Percentiles rank a stretch among this genome's conserved stretches.
Evolutionary conservation across 2,113 vertebrate species (phyloP).

Genomic region (Mormyrus lacerda): DNA sequence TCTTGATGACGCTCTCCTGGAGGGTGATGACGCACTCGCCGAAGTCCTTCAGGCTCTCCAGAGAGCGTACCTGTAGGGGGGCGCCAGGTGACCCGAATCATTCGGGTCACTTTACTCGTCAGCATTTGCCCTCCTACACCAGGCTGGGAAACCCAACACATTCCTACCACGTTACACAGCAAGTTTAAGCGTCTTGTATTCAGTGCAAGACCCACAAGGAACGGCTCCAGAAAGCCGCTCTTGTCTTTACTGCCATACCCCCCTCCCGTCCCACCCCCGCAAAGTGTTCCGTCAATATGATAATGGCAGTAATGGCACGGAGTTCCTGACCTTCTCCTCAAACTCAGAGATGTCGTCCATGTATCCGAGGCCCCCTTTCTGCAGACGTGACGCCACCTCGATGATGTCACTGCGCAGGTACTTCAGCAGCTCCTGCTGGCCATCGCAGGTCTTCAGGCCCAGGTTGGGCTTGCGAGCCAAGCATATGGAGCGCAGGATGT

Average conservation of each 20-base stretch:
- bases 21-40: slow-evolving; percentile 85
- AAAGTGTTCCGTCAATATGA: neutral
- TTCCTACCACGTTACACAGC: neutral
- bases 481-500: slow-evolving; percentile 84
- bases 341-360: slow-evolving; percentile 77
- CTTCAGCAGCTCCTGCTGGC: slow-evolving; percentile 79
- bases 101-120: neutral
- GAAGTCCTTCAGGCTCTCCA: slow-evolving; percentile 85
- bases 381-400: slow-evolving; percentile 84
- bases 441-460: slow-evolving; percentile 80
- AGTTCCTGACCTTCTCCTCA: slow-evolving; percentile 70
- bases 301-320: neutral
- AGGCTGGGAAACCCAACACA: neutral
- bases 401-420: slow-evolving; percentile 87
- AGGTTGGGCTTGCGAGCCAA: slow-evolving; percentile 76
- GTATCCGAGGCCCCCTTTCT: slow-evolving; percentile 92
- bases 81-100: neutral
- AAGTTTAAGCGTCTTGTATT: neutral
- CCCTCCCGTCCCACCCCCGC: neutral
- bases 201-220: neutral
- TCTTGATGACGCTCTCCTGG: slow-evolving; percentile 89
- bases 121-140: no score
- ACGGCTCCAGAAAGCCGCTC: neutral
- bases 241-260: neutral
- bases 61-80: slow-evolving; percentile 62